Percentiles rank a stretch among this genome's conserved stretches.
phyloP scores from a whole-genome alignment of 1,140 invertebrate genomes.

The Eupristina koningsbergeri region DNA sequence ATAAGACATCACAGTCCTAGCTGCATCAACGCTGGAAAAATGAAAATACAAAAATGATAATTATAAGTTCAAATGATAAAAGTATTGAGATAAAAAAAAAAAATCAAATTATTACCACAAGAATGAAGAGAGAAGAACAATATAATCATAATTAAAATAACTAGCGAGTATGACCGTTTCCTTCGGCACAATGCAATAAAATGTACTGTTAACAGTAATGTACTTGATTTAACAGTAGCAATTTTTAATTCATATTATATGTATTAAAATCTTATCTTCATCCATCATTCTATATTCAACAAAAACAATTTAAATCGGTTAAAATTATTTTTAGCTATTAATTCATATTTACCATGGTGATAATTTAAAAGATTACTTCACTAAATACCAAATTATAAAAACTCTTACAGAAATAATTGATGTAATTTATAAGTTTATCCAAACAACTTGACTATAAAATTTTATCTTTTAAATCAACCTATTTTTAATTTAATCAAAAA shows the following conservation, averaged over 20 bases:
- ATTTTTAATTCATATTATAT: slow-evolving; percentile 42
- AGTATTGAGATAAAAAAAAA: too few relatives aligned
- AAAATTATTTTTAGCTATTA: slow-evolving; percentile 28
- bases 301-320: slow-evolving; percentile 31
- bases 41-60: too few relatives aligned
- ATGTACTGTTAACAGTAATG: too few relatives aligned
- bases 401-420: too few relatives aligned
- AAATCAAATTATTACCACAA: too few relatives aligned
- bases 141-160: too few relatives aligned
- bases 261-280: too few relatives aligned
- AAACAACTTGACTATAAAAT: neutral
- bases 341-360: slow-evolving; percentile 18
- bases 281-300: neutral
- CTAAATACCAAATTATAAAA: slow-evolving; percentile 13
- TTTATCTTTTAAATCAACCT: neutral
- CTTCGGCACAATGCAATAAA: slow-evolving; percentile 26
- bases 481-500: neutral
- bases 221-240: slow-evolving; percentile 39
- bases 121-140: too few relatives aligned
- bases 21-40: too few relatives aligned
- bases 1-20: too few relatives aligned
- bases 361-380: slow-evolving; percentile 27
- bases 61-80: too few relatives aligned
- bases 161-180: too few relatives aligned
- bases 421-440: slow-evolving; percentile 23